Evolutionary conservation across 2,797 vertebrate genomes (phyloP), one percentile per base, ranked within the genome.

Genomic region (Ctenosaura bakeri): DNA sequence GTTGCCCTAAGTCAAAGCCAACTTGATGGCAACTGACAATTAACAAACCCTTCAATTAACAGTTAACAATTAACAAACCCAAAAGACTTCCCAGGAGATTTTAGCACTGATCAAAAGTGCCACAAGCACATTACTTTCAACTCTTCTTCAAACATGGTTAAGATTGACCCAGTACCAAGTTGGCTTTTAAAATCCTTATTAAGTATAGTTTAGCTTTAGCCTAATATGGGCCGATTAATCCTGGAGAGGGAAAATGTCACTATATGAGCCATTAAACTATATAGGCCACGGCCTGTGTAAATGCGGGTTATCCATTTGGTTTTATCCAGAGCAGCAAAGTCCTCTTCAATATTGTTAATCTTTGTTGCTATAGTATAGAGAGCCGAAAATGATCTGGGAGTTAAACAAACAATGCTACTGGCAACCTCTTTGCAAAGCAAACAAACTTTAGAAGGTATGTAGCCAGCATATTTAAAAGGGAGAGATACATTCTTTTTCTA

Each of bases 361-460:
- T 90, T 87, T 52, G 56, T 86, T 87, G 80, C 73, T 77, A 87
- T 32, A 77, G 80, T 73, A 64, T 35, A 50, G 66, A 74, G 22
- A 74, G 66, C 77, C 20, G n/a, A 77, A 77, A 88, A 79, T 54
- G 74, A 64, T 32, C 80, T 83, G 85, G 73, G 59, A 56, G 88
- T 90, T 88, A 90, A 90, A 81, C 76, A 83, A 83, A 83, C 90
- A 87, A 84, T 78, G 81, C 80, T 88, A 88, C 73, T 88, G 86
- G 71, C 81, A 90, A 69, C 35, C 81, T 62, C 71, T 84, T 73
- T 78, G 59, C 62, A 78, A 88, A 84, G 86, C 85, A 90, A 90
- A 84, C 85, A 90, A 62, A 62, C 78, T 86, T 81, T 81, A 90
- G 84, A 86, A 90, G 46, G 73, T 56, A 83, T 79, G 50, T 77